Percentiles rank a stretch among this genome's conserved stretches.
These are phyloP conservation scores for Chiroxiphia lanceolata DNA, from an alignment of 2,797 vertebrate species.

Conservation along the genomic window DNA sequence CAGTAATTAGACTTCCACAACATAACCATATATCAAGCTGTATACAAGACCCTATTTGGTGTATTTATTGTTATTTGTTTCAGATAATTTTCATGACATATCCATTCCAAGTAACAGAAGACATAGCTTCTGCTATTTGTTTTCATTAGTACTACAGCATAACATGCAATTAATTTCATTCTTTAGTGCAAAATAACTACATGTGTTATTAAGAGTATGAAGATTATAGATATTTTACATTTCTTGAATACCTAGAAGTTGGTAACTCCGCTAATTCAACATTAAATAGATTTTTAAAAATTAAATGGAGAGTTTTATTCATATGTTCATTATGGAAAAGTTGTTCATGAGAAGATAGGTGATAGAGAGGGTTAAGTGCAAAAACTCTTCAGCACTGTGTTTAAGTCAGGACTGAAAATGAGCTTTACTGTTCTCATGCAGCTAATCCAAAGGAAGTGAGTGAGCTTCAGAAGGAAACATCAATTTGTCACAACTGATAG, in stretches of 20 bases:
- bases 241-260: not conserved
- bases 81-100: not conserved
- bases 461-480: constrained; percentile 23
- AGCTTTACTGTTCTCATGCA: constrained; percentile 34
- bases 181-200: not conserved
- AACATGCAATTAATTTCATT: not conserved
- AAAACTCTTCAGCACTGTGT: not conserved
- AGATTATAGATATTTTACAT: not conserved
- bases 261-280: not conserved
- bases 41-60: not conserved
- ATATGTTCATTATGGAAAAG: not conserved
- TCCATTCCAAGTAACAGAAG: not conserved
- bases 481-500: constrained; percentile 4
- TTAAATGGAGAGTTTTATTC: not conserved
- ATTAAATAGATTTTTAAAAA: not conserved
- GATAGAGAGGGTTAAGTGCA: not conserved
- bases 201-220: not conserved
- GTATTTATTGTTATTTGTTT: not conserved
- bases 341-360: not conserved
- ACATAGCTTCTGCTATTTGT: not conserved
- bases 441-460: constrained; percentile 4
- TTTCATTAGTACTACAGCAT: not conserved
- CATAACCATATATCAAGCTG: not conserved
- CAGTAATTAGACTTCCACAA: not conserved
- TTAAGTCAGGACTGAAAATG: constrained; percentile 32